phyloP scores from a whole-genome alignment of 1,140 invertebrate species.

The Saccostrea glomerata region DNA sequence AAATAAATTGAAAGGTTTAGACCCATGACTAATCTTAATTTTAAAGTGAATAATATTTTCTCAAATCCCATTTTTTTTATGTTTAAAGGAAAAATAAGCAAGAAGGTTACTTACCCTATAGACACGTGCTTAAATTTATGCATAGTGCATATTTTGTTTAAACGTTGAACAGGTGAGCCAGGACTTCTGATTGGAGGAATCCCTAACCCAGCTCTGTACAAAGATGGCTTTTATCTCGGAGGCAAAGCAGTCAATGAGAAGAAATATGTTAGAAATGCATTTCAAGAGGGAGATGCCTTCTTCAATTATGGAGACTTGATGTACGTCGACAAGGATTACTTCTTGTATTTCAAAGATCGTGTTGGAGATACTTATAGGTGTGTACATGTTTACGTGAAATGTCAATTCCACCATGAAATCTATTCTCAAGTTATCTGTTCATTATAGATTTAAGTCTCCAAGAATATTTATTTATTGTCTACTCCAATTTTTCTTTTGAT shows the following conservation, averaged over 20 bases:
- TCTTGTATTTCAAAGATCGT: constrained; percentile 78
- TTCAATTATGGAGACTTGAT: constrained; percentile 77
- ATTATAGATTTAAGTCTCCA: background rate
- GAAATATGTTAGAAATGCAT: constrained; percentile 71
- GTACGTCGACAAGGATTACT: constrained; percentile 75
- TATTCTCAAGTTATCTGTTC: background rate
- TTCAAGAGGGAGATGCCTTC: constrained; percentile 71
- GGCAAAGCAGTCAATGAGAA: constrained; percentile 71
- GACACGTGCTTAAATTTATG: too few relatives aligned
- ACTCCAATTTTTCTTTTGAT: background rate
- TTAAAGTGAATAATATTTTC: too few relatives aligned
- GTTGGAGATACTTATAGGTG: constrained; percentile 78
- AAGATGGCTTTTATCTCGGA: constrained; percentile 65
- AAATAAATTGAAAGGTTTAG: too few relatives aligned
- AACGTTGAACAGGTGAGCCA: constrained; percentile 63
- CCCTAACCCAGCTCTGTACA: constrained; percentile 35
- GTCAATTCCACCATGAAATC: background rate
- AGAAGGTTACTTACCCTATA: too few relatives aligned
- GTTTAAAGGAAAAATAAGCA: too few relatives aligned
- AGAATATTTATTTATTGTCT: background rate
- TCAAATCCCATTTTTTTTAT: too few relatives aligned
- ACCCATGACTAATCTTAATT: too few relatives aligned
- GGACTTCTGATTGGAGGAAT: constrained; percentile 63
- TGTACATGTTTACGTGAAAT: background rate
- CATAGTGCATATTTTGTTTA: too few relatives aligned